Conservation (phyloP, 1,140 invertebrate genomes). For the Lamellibrachia luymesi region DNA sequence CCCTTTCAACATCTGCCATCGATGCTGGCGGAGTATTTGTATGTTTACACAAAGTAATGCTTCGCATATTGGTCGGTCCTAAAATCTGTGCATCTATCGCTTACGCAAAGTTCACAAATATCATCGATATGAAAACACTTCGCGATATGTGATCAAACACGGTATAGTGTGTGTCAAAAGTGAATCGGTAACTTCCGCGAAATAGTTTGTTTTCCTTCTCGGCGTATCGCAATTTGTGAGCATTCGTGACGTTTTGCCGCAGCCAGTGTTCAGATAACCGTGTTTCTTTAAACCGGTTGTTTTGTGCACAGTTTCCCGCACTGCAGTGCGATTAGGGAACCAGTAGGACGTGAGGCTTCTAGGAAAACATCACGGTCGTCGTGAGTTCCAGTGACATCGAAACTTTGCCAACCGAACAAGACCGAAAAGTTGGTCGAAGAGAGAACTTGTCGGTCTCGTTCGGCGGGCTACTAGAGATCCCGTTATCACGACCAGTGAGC, state of each 20-base stretch:
- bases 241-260: neutral
- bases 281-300: neutral
- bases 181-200: neutral
- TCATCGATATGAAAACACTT: neutral
- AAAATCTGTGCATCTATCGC: neutral
- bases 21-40: neutral
- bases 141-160: neutral
- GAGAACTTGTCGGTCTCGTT: neutral
- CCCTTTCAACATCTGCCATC: neutral
- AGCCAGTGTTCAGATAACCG: neutral
- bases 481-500: no score
- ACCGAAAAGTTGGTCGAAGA: neutral
- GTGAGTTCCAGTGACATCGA: neutral
- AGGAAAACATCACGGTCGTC: neutral
- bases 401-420: neutral
- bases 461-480: neutral
- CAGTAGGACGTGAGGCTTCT: neutral
- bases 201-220: neutral
- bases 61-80: neutral
- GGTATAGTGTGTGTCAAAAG: neutral
- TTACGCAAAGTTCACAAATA: neutral
- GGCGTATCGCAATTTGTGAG: neutral
- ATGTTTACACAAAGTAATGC: neutral
- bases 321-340: neutral
- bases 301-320: neutral